Percentiles rank a stretch among this genome's conserved stretches.
phyloP scores from a whole-genome alignment of 2,113 vertebrate species.

The Oncorhynchus kisutch region DNA sequence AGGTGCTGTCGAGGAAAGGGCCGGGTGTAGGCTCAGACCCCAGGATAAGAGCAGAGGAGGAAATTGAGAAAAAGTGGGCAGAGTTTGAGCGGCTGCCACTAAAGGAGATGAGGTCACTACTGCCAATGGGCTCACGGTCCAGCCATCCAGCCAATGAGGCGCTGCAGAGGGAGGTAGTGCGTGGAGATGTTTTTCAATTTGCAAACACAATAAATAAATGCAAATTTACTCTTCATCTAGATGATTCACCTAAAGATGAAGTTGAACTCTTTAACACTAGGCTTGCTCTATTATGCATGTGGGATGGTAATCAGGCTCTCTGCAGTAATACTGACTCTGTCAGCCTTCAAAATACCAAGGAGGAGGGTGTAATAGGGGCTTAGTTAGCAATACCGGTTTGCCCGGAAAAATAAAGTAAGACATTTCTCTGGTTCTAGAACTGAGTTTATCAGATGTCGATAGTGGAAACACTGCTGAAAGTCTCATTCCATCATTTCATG shows the following conservation, averaged over 20 bases:
- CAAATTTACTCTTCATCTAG: constrained; percentile 76
- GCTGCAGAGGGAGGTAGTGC: constrained; percentile 92
- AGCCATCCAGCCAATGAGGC: constrained; percentile 73
- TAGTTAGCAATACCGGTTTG: background rate
- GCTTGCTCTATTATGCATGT: background rate
- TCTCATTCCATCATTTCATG: constrained; percentile 23
- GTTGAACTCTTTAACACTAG: constrained; percentile 35
- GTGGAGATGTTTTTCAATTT: constrained; percentile 79
- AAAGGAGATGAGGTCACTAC: constrained; percentile 78
- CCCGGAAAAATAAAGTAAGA: background rate
- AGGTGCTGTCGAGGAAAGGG: constrained; percentile 61
- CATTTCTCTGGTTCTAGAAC: background rate
- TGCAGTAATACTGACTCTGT: constrained; percentile 34
- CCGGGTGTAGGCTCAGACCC: constrained; percentile 70
- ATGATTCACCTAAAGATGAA: constrained; percentile 45
- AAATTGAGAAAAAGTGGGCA: constrained; percentile 94
- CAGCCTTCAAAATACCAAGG: background rate
- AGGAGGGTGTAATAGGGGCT: background rate
- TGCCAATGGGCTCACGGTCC: constrained; percentile 39
- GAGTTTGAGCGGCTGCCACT: constrained; percentile 89
- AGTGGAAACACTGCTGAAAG: constrained; percentile 37
- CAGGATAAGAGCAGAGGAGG: constrained; percentile 75
- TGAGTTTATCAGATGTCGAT: background rate
- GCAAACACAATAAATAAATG: constrained; percentile 56
- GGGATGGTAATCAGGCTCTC: background rate